These are phyloP conservation scores for Echinops telfairi DNA, from an alignment of 2,113 vertebrate species.

Conservation along the genomic window DNA sequence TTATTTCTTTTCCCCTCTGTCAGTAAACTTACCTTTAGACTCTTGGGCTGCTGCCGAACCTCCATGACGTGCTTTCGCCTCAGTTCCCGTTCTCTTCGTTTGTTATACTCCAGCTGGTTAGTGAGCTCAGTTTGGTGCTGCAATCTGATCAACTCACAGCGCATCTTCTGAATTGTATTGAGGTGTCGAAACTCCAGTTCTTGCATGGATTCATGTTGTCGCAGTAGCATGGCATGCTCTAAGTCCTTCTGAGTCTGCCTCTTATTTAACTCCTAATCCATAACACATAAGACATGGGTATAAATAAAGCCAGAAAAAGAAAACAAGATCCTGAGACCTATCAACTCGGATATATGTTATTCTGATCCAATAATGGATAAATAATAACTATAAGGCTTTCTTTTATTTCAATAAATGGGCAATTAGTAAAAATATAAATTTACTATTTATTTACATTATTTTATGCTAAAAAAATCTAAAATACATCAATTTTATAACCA, in stretches of 20 bases:
- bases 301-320: slow-evolving; percentile 7
- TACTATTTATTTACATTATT: slow-evolving; percentile 43
- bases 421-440: slow-evolving; percentile 17
- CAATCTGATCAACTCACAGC: slow-evolving; percentile 95
- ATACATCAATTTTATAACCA: slow-evolving; percentile 35
- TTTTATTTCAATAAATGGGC: not conserved
- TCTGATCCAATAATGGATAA: slow-evolving; percentile 5
- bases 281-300: slow-evolving; percentile 65
- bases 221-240: slow-evolving; percentile 98
- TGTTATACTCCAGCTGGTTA: slow-evolving; percentile 99
- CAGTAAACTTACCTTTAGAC: slow-evolving; percentile 93
- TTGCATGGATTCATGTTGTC: slow-evolving; percentile 99
- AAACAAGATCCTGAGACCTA: not conserved
- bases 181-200: slow-evolving; percentile 99
- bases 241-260: slow-evolving; percentile 98
- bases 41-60: slow-evolving; percentile 99
- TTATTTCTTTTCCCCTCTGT: not conserved
- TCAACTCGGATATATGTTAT: slow-evolving; percentile 34
- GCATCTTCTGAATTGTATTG: slow-evolving; percentile 96
- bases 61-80: slow-evolving; percentile 98
- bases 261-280: slow-evolving; percentile 96
- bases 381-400: slow-evolving; percentile 5
- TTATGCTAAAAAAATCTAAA: slow-evolving; percentile 19
- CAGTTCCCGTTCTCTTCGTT: slow-evolving; percentile 96
- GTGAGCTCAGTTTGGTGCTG: slow-evolving; percentile 99